Base-by-base conservation (phyloP, 2,888 invertebrate genomes). In the Sinhomidia bicolor region DNA sequence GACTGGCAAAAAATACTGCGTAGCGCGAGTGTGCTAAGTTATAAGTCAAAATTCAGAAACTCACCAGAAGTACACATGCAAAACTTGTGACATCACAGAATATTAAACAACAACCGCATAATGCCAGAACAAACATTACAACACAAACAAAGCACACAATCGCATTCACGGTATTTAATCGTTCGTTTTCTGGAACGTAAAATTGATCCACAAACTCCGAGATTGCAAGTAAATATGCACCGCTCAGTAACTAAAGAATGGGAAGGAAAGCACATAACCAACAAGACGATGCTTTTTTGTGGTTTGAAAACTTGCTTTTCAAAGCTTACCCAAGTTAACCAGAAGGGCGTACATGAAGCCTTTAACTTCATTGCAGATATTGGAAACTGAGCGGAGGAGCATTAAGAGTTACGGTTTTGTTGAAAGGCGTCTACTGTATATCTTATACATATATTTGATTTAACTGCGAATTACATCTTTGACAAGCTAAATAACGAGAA, bases 21-120 rank as follows among this genome's bases (percentile, higher is more conserved):
- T 47, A 47, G 47, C 4, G 47, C 47, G 20, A 10, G 12, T 47
- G n/a, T 54, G 23, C 14, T 23, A 10, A 10, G 6, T n/a, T n/a
- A 4, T 6, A 5, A 54, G 3, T 60, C 26, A 60, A 4, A 0
- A 74, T 9, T 74, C 20, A 9, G 5, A 12, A 20, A 41, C 79
- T 79, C 36, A 79, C 79, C 17, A 57, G 14, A 2, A 60, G 10
- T 1, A 57, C n/a, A n/a, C 79, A 79, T n/a, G 20, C 36, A 54
- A 54, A 57, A 29, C 60, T 20, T 1, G 57, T 79, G 1, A 60
- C 20, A 17, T 79, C 36, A 12, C 7, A 79, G n/a, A 79, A 79
- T 36, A 41, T 6, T 12, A 79, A 12, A 17, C 36, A 57, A 20
- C 36, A 57, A 41, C 79, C 79, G n/a, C 71, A 44, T 9, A 10